phyloP scores from a whole-genome alignment of 2,113 vertebrate genomes.

The Ceratotherium simum region DNA sequence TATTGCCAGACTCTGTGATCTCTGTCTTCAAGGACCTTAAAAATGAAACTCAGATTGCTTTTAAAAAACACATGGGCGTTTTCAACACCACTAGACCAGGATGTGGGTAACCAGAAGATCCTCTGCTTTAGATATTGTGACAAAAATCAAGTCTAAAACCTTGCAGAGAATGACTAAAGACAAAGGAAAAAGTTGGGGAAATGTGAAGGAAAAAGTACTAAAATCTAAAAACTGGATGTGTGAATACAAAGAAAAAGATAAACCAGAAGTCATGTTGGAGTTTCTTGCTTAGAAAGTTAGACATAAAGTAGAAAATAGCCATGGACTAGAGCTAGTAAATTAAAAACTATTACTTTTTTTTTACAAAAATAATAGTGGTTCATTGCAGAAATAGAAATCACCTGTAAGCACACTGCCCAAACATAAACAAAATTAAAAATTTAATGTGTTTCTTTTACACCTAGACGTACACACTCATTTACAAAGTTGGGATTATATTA shows the following conservation, averaged over 20 bases:
- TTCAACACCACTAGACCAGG: neutral
- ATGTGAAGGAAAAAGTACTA: neutral
- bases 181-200: neutral
- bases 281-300: conserved; percentile 30
- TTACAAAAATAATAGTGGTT: neutral
- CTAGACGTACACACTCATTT: neutral
- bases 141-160: conserved; percentile 27
- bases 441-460: neutral
- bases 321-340: neutral
- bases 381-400: neutral
- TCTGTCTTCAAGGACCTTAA: conserved; percentile 52
- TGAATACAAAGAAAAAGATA: conserved; percentile 27
- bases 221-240: neutral
- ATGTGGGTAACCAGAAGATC: neutral
- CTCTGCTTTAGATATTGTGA: neutral
- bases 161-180: neutral
- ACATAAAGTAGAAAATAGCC: neutral
- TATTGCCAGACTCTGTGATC: conserved; percentile 49
- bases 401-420: neutral
- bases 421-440: neutral
- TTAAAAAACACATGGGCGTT: conserved; percentile 2
- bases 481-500: neutral
- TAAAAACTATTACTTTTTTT: neutral
- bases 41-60: conserved; percentile 36
- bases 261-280: neutral